A percentile compares a stretch with the other conserved stretches of the same genome.
Evolutionary conservation across 2,888 invertebrate species (phyloP).

Genomic region (Auanema sp.): DNA sequence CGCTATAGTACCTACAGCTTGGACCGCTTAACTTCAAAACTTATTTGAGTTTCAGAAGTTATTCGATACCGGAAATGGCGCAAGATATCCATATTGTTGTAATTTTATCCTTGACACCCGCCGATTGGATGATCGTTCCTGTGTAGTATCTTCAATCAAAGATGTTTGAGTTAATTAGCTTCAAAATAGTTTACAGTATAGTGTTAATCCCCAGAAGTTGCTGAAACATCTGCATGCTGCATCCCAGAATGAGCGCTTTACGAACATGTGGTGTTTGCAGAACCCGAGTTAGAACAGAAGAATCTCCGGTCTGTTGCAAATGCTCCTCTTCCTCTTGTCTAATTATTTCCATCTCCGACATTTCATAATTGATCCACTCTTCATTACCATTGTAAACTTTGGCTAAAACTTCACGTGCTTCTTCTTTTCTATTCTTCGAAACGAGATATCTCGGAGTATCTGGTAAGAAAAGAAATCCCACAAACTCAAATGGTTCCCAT

Average conservation of each 20-base stretch:
- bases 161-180: background rate
- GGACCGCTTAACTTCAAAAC: constrained; percentile 30
- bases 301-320: constrained; percentile 4
- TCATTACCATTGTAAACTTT: constrained; percentile 49
- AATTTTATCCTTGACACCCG: constrained; percentile 55
- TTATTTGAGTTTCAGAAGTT: background rate
- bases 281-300: constrained; percentile 40
- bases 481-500: constrained; percentile 68
- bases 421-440: constrained; percentile 33
- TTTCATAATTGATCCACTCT: constrained; percentile 54
- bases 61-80: constrained; percentile 22
- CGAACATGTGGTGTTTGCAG: constrained; percentile 54
- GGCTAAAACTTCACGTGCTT: constrained; percentile 33
- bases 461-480: constrained; percentile 70
- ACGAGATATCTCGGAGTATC: constrained; percentile 68
- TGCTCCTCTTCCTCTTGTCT: constrained; percentile 20
- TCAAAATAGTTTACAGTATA: constrained; percentile 65
- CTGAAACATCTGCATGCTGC: constrained; percentile 69
- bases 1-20: constrained; percentile 53
- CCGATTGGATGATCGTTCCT: constrained; percentile 52
- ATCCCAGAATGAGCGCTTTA: constrained; percentile 68
- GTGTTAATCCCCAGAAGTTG: constrained; percentile 71
- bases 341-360: constrained; percentile 46
- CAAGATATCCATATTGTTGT: constrained; percentile 55
- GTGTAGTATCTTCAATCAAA: constrained; percentile 48